Percentiles rank a stretch among this genome's conserved stretches.
Conservation (phyloP, 2,113 vertebrate species). For the Pelusios castaneus region DNA sequence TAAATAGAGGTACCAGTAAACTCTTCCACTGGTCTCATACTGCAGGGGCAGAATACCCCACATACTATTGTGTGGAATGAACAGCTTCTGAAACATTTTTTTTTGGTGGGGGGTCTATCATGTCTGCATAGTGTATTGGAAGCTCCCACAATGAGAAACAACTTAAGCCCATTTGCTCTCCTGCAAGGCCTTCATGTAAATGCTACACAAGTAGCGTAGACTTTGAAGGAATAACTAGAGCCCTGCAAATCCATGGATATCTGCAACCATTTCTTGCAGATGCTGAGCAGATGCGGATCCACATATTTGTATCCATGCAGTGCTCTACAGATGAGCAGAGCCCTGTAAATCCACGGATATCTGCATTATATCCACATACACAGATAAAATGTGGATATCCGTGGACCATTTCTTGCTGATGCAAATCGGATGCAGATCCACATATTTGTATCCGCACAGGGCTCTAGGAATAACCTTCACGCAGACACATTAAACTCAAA, state of each 20-base stretch:
- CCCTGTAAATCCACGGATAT: no score
- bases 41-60: background rate
- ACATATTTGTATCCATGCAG: no score
- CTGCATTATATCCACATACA: no score
- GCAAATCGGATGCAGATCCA: no score
- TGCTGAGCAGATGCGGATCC: no score
- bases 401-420: no score
- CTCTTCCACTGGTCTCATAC: background rate
- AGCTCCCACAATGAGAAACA: background rate
- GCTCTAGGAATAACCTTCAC: background rate
- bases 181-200: background rate
- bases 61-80: background rate
- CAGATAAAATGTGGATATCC: no score
- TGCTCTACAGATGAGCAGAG: no score
- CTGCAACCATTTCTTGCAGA: no score
- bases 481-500: background rate
- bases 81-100: fast-evolving
- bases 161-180: background rate
- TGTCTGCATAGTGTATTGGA: background rate
- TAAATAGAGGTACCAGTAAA: background rate
- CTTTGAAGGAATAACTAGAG: background rate
- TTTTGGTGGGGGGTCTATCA: background rate
- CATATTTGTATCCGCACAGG: no score
- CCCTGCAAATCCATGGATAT: no score
- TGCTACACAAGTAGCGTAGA: background rate